These are phyloP conservation scores for Zootermopsis nevadensis DNA, from an alignment of 2,888 invertebrate species.

Conservation along the genomic window DNA sequence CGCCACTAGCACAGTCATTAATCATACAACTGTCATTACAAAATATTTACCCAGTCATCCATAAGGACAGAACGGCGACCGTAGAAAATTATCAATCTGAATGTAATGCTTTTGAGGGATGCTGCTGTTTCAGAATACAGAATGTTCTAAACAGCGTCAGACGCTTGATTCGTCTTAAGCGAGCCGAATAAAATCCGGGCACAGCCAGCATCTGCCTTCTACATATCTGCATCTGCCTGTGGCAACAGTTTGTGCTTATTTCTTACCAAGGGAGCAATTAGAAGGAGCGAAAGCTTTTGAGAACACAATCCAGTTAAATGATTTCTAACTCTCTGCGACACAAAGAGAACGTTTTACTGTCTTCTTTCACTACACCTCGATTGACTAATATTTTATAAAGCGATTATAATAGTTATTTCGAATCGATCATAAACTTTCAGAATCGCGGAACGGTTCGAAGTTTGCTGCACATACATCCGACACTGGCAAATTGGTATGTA, in stretches of 20 bases:
- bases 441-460: too few species aligned
- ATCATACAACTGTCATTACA: conserved; percentile 30
- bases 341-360: too few species aligned
- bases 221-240: not conserved
- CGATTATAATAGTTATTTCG: too few species aligned
- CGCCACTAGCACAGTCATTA: conserved; percentile 21
- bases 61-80: not conserved
- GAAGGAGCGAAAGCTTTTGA: too few species aligned
- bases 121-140: not conserved
- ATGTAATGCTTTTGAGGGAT: not conserved
- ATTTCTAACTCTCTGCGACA: too few species aligned
- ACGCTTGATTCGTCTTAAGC: not conserved
- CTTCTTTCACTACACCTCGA: too few species aligned
- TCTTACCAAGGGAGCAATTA: too few species aligned
- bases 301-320: not conserved
- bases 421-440: too few species aligned
- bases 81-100: conserved; percentile 4
- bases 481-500: too few species aligned
- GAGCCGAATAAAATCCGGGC: not conserved
- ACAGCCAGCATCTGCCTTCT: not conserved
- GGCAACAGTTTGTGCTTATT: not conserved
- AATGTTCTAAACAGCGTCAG: not conserved
- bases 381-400: too few species aligned
- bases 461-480: too few species aligned
- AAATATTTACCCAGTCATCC: conserved; percentile 19